Evolutionary conservation across 2,113 vertebrate species (phyloP).

Genomic region (Hippopotamus amphibius): DNA sequence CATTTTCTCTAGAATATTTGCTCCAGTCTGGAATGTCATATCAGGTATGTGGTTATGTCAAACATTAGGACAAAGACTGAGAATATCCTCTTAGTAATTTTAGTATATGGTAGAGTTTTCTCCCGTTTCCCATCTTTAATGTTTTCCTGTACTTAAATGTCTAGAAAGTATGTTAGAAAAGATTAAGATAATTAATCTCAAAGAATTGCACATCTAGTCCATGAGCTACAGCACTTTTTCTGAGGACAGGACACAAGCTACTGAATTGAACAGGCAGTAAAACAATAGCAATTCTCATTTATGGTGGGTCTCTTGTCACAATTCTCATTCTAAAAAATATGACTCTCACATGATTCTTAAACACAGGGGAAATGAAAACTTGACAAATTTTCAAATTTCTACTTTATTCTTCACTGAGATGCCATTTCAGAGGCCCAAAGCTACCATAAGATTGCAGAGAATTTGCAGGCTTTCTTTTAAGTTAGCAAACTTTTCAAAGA

Average conservation of each 20-base stretch:
- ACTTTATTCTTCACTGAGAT: neutral
- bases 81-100: neutral
- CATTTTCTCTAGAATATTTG: too few species aligned
- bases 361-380: slow-evolving; percentile 1
- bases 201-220: neutral
- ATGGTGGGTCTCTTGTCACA: neutral
- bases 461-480: neutral
- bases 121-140: neutral
- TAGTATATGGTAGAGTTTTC: neutral
- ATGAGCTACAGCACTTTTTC: neutral
- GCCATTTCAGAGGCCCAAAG: neutral
- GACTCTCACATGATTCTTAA: neutral
- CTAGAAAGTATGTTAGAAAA: neutral
- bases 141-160: neutral
- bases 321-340: neutral
- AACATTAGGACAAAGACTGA: neutral
- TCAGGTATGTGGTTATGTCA: neutral
- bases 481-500: slow-evolving; percentile 16
- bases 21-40: neutral
- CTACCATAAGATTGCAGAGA: neutral
- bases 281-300: neutral
- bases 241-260: neutral
- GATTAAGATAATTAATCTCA: neutral
- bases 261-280: neutral
- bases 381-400: slow-evolving; percentile 1